A percentile compares a stretch with the other conserved stretches of the same genome.
These are phyloP conservation scores for Muscicapa adusta DNA, from an alignment of 2,113 vertebrate genomes.

Conservation along the genomic window DNA sequence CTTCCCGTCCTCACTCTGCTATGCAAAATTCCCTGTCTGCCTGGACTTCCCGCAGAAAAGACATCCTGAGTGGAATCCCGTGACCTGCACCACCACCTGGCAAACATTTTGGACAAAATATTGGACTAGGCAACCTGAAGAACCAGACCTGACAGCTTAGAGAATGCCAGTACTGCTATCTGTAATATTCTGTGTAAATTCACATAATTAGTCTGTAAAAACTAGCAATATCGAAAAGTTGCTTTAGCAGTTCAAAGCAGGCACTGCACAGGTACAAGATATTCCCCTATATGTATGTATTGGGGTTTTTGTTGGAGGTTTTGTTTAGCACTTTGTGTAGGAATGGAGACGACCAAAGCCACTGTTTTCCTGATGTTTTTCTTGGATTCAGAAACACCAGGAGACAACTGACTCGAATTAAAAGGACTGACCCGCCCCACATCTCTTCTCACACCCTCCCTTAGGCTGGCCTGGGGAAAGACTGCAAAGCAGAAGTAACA, in stretches of 20 bases:
- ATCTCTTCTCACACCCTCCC: rapidly evolving
- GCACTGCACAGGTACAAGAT: rapidly evolving
- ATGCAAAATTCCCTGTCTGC: rapidly evolving
- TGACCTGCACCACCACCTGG: rapidly evolving
- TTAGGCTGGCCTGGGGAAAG: not conserved
- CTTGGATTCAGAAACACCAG: not conserved
- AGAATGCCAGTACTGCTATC: not conserved
- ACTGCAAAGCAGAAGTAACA: not conserved
- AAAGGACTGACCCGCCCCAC: not conserved
- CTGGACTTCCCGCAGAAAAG: rapidly evolving
- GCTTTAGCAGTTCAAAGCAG: not conserved
- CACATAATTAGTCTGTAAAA: not conserved
- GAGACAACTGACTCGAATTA: too few species aligned
- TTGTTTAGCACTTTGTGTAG: not conserved
- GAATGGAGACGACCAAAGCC: not conserved
- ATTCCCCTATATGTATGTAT: too few species aligned
- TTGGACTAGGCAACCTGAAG: not conserved
- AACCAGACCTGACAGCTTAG: not conserved
- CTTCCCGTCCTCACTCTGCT: rapidly evolving
- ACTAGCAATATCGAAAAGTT: rapidly evolving
- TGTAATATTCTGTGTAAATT: too few species aligned
- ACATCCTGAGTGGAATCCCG: rapidly evolving
- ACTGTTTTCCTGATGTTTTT: not conserved
- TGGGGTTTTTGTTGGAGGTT: not conserved
- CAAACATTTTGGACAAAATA: not conserved